Conservation (phyloP, 2,888 invertebrate genomes). For the Conchocele bisecta region DNA sequence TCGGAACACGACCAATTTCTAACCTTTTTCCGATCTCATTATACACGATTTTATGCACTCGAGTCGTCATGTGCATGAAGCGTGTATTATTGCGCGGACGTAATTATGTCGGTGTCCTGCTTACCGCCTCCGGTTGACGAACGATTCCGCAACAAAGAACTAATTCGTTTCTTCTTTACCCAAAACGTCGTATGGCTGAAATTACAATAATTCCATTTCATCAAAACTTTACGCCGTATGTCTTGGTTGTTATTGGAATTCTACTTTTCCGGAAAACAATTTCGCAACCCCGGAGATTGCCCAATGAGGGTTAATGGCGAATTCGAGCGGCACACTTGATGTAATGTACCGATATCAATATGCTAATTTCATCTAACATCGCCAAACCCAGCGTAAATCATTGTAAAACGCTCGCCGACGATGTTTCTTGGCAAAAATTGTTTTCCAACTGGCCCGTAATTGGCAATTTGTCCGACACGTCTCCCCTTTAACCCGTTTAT, state of each 20-base stretch:
- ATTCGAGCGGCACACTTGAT: constrained; percentile 32
- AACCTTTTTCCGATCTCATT: too few relatives aligned
- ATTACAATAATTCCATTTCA: constrained; percentile 29
- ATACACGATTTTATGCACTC: constrained; percentile 31
- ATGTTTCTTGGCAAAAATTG: constrained; percentile 19
- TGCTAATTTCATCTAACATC: constrained; percentile 19
- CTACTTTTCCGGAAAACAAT: constrained; percentile 50
- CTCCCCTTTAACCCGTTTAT: constrained; percentile 15
- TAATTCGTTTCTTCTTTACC: constrained; percentile 23
- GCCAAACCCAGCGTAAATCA: constrained; percentile 50
- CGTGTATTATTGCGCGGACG: neutral
- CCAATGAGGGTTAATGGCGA: constrained; percentile 52
- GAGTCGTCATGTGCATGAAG: constrained; percentile 7
- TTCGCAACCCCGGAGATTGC: constrained; percentile 22
- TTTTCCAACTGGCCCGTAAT: constrained; percentile 31
- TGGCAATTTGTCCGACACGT: constrained; percentile 16
- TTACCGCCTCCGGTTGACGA: neutral
- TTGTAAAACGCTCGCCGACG: constrained; percentile 37
- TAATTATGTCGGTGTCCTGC: constrained; percentile 9
- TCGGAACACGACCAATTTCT: too few relatives aligned
- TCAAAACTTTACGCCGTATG: constrained; percentile 37
- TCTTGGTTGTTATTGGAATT: constrained; percentile 38
- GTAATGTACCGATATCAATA: constrained; percentile 43
- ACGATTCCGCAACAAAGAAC: neutral
- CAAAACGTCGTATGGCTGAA: constrained; percentile 10